These are phyloP conservation scores for Pocillopora grandis DNA, from an alignment of 92 coral and sea anemone species.

Conservation along the genomic window DNA sequence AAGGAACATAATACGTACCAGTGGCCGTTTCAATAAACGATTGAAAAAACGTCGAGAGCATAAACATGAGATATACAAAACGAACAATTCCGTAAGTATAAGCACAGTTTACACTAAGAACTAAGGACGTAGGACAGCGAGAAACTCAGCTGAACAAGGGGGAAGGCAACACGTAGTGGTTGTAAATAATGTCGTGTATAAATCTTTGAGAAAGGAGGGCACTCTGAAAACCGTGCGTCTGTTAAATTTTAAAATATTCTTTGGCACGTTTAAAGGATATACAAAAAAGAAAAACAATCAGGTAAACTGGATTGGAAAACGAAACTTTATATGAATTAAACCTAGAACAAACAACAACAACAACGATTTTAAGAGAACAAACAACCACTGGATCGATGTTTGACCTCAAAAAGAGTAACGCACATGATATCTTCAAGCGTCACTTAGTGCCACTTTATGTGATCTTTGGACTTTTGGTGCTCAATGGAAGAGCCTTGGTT, in stretches of 20 bases:
- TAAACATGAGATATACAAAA: background rate
- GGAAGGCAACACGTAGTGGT: background rate
- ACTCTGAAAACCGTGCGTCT: background rate
- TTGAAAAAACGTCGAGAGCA: background rate
- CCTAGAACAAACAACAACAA: background rate
- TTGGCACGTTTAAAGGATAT: background rate
- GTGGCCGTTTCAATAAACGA: background rate
- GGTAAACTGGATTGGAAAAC: background rate
- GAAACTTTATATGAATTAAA: background rate
- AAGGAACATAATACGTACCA: background rate
- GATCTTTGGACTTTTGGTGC: background rate
- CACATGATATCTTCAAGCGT: background rate
- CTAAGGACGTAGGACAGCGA: too few relatives aligned
- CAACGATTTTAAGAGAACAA: background rate
- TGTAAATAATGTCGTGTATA: background rate
- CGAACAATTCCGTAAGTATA: too few relatives aligned
- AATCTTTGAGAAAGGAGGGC: background rate
- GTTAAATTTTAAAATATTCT: background rate
- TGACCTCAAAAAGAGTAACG: background rate
- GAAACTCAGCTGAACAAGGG: too few relatives aligned
- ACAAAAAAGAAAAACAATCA: background rate
- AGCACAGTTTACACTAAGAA: too few relatives aligned
- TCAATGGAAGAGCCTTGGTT: background rate
- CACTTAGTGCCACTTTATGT: background rate
- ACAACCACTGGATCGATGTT: background rate